These are phyloP conservation scores for Mus spicilegus DNA, from an alignment of 2,113 vertebrate genomes.

Conservation along the genomic window DNA sequence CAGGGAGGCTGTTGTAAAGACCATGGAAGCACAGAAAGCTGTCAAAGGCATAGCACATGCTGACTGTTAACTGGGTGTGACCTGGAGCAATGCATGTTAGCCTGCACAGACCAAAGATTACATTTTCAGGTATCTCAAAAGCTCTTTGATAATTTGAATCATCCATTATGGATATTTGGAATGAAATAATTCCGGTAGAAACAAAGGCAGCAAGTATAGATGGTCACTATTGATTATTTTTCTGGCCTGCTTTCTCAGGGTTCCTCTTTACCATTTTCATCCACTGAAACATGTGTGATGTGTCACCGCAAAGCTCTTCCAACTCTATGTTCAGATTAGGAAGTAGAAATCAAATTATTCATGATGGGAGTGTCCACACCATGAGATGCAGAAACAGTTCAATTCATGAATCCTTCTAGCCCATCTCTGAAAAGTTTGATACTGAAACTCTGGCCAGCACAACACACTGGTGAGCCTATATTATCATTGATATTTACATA, in stretches of 20 bases:
- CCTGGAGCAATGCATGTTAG: not conserved
- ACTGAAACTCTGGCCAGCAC: not conserved
- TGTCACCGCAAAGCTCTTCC: not conserved
- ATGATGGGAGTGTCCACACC: not conserved
- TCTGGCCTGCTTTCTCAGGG: not conserved
- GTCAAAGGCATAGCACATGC: not conserved
- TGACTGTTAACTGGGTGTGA: not conserved
- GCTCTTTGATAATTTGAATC: not conserved
- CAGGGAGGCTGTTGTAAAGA: not conserved
- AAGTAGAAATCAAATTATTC: conserved; percentile 31
- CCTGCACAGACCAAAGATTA: not conserved
- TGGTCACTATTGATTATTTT: not conserved
- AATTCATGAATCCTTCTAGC: not conserved
- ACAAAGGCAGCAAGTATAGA: not conserved
- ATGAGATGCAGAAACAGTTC: conserved; percentile 2
- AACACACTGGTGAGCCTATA: not conserved
- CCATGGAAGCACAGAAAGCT: not conserved
- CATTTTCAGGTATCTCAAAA: conserved; percentile 21
- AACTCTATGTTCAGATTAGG: not conserved
- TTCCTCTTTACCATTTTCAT: not conserved
- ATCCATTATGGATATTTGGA: not conserved
- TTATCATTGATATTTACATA: not conserved
- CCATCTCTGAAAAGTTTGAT: not conserved
- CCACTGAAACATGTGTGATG: not conserved
- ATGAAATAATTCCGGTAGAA: not conserved